Base-by-base conservation (phyloP, 2,888 invertebrate genomes). In the Acanthococcus lagerstroemiae region DNA sequence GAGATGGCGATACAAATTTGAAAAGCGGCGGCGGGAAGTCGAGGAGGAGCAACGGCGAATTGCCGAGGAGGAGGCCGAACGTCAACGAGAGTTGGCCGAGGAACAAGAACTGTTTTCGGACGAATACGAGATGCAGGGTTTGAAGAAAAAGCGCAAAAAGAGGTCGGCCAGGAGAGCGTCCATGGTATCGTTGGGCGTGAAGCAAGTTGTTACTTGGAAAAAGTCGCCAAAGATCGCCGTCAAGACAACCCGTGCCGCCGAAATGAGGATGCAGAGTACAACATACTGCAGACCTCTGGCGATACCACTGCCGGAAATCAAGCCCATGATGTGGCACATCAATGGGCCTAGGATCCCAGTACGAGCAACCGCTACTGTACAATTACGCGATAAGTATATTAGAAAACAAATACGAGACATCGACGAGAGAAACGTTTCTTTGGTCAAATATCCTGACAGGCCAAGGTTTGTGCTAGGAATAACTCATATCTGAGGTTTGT, bases 101-200 rank as follows among this genome's bases (percentile, higher is more conserved):
- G 52, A 63, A 63, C 22, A 63, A 22, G 52, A 52, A 3, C 19
- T 63, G 1, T 63, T 37, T 15, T 52, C 37, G 17, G 63, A 63
- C 19, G 30, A 54, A 17, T 63, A 63, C 45, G 54, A 52, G 22
- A 12, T 63, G 24, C 7, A 54, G 4, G 63, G 63, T 2, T 5
- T 24, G 19, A 30, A 63, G 17, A 50, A 52, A 17, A 63, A 52
- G 52, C 63, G 63, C 21, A 63, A 63, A 44, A 63, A 63, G 44
- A 21, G 63, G 6, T 63, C 63, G 6, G 63, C 63, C 9, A 24
- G 63, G 7, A 21, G 63, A 22, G 63, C 63, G 15, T 63, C 63
- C 19, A 63, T 63, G 63, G 63, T 63, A n/a, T 63, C 63, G 5
- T 24, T 63, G 44, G 63, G 63, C 1, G 63, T 63, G 15, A 63